Base-by-base conservation (phyloP, 2,797 vertebrate species). In the Chromis chromis region DNA sequence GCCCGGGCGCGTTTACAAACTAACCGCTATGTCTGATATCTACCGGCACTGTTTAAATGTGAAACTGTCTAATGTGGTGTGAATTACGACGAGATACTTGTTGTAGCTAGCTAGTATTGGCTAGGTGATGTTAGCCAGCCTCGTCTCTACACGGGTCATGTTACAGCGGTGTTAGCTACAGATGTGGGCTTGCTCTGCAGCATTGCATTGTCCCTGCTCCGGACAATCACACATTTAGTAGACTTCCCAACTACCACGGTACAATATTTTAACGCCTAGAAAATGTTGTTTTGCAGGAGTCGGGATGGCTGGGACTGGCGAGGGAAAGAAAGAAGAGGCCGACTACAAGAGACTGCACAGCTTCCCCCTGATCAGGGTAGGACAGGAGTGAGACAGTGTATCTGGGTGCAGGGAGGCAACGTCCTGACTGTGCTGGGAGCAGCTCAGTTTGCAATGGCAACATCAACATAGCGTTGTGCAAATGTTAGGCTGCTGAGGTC, bases 291-390 rank as follows among this genome's bases (percentile, higher is more conserved):
- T 70, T 53, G 42, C 76, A 91, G 92, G 74, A 86, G 82, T 84
- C 79, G 88, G 80, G 22, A 95, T 95, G 95, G 94, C 94, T 59
- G 97, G 96, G 78, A 95, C 95, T 0, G 95, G 93, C 49, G 97
- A 99, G 84, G 95, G 93, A 65, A 99, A 97, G 90, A 99, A 98
- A 83, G 98, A 99, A 17, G 97, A 99, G 28, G 96, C 97, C 63
- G 98, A 99, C 82, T 99, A 99, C 92, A 99, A 99, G 91, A 95
- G 97, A 71, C 94, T 99, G 70, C 96, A 98, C 92, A 98, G 93
- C 91, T 99, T 99, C 81, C 98, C 98, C 53, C 95, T 99, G 72
- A 97, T 99, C 84, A 96, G 98, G 96, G 98, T 98, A 86, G 54
- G 86, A 55, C 1, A 67, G 10, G 16, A 56, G 31, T 49, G 52